Conservation (phyloP, 2,888 invertebrate species). For the Epinotia nisella region DNA sequence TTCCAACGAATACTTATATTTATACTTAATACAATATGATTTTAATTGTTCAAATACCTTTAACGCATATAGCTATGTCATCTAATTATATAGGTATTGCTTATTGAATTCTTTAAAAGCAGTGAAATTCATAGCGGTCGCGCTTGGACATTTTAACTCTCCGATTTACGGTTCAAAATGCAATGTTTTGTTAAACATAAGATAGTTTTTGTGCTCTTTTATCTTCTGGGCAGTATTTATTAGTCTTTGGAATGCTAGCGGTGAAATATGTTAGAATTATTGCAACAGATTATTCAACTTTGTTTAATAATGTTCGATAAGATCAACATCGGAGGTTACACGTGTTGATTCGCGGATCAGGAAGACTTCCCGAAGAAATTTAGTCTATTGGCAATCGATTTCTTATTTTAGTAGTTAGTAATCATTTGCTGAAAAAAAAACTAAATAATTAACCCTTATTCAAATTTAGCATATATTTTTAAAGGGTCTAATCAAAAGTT, state of each 20-base stretch:
- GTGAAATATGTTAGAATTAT: conserved; percentile 9
- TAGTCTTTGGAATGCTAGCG: background rate
- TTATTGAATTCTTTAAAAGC: conserved; percentile 6
- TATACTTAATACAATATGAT: conserved; percentile 31
- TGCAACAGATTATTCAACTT: conserved; percentile 27
- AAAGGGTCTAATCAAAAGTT: no score
- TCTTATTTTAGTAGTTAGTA: no score
- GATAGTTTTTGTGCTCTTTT: background rate
- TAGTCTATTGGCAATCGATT: no score
- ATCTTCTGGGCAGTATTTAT: background rate
- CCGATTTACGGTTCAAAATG: background rate
- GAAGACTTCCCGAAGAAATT: no score
- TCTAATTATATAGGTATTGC: conserved; percentile 22
- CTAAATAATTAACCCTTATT: no score
- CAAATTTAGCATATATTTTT: no score
- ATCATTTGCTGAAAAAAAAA: no score
- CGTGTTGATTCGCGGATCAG: no score
- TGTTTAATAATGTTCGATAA: background rate
- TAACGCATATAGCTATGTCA: conserved; percentile 22
- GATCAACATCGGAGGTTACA: background rate
- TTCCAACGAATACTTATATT: conserved; percentile 27
- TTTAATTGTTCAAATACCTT: conserved; percentile 24
- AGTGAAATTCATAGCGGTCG: background rate
- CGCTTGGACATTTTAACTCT: background rate
- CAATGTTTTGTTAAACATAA: background rate